Conservation (phyloP, 2,797 vertebrate genomes). For the Myripristis jacobus region DNA sequence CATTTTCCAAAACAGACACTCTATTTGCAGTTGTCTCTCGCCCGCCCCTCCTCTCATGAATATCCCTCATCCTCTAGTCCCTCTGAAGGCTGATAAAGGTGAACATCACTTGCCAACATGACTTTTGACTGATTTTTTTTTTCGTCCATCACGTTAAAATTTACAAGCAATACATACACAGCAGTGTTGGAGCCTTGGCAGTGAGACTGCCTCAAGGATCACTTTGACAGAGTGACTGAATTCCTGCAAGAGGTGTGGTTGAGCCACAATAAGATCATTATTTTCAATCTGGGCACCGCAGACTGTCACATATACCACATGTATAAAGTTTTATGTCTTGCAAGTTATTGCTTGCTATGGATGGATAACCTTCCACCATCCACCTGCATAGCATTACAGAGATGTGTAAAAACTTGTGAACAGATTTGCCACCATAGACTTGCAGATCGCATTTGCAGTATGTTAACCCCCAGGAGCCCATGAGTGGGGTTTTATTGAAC, state of each 20-base stretch:
- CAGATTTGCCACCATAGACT: not conserved
- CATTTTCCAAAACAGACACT: not conserved
- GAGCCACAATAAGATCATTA: slow-evolving; percentile 14
- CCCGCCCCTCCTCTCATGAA: not conserved
- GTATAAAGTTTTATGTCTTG: not conserved
- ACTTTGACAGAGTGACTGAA: slow-evolving; percentile 17
- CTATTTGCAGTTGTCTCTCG: not conserved
- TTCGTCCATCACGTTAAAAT: slow-evolving; percentile 23
- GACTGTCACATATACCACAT: not conserved
- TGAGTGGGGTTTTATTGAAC: no score
- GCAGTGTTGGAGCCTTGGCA: slow-evolving; percentile 1
- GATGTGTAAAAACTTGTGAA: slow-evolving; percentile 6
- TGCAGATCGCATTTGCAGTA: slow-evolving; percentile 6
- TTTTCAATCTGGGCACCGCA: not conserved
- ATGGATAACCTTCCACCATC: not conserved
- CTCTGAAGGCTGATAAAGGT: slow-evolving; percentile 4
- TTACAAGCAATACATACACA: not conserved
- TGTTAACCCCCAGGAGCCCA: no score
- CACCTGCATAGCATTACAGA: no score
- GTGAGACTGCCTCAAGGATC: slow-evolving; percentile 9
- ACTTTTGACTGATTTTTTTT: slow-evolving; percentile 29
- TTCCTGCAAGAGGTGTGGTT: slow-evolving; percentile 31
- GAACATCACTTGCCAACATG: slow-evolving; percentile 9
- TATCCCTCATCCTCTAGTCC: not conserved
- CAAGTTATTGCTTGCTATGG: not conserved